phyloP scores from a whole-genome alignment of 2,113 vertebrate species.

The Anarrhichthys ocellatus region DNA sequence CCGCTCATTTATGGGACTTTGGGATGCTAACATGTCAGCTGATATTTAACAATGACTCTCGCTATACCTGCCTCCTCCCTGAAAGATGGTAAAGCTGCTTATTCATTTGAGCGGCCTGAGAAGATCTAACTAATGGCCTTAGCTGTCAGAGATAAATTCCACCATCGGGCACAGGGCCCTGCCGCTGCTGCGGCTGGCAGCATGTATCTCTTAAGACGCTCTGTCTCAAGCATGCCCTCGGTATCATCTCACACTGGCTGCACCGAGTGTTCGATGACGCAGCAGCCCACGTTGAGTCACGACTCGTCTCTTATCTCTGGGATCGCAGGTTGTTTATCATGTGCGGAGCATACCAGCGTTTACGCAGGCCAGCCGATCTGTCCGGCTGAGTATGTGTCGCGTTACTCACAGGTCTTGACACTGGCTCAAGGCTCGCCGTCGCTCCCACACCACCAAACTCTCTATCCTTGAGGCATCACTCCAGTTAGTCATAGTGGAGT shows the following conservation, averaged over 20 bases:
- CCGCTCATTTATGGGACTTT: slow-evolving; percentile 57
- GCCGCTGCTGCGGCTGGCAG: slow-evolving; percentile 31
- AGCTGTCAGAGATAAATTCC: slow-evolving; percentile 69
- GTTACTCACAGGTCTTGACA: slow-evolving; percentile 48
- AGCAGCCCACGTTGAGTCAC: slow-evolving; percentile 57
- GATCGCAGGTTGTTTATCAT: slow-evolving; percentile 65
- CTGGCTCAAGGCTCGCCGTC: slow-evolving; percentile 11
- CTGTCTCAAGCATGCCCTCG: slow-evolving; percentile 42
- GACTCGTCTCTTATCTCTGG: slow-evolving; percentile 49
- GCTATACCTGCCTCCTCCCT: slow-evolving; percentile 38
- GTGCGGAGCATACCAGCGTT: slow-evolving; percentile 40
- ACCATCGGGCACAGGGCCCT: slow-evolving; percentile 32
- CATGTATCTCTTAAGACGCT: slow-evolving; percentile 21
- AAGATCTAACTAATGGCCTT: slow-evolving; percentile 72
- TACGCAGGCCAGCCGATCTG: slow-evolving; percentile 22
- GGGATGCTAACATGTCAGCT: slow-evolving; percentile 55
- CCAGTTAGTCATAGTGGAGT: slow-evolving; percentile 40
- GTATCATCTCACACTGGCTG: slow-evolving; percentile 52
- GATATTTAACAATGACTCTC: slow-evolving; percentile 59
- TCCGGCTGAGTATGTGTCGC: slow-evolving; percentile 50
- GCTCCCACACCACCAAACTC: slow-evolving; percentile 18
- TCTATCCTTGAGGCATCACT: slow-evolving; percentile 23
- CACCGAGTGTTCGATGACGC: slow-evolving; percentile 6
- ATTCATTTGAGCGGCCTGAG: slow-evolving; percentile 65
- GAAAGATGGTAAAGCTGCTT: slow-evolving; percentile 55